Conservation (phyloP, 2,888 invertebrate species). For the Aporophyla lueneburgensis region DNA sequence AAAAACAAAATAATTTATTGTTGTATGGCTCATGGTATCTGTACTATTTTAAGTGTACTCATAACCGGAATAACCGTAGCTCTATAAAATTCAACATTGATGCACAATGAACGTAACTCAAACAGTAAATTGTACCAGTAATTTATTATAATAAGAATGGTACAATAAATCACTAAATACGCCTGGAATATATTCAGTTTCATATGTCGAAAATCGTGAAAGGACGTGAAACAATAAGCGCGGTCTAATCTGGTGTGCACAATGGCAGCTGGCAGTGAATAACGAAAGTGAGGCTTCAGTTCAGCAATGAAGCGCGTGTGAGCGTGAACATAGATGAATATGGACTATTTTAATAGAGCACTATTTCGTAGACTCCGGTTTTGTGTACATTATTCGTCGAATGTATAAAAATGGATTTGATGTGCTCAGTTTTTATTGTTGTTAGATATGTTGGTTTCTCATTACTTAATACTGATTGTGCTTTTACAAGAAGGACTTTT, state of each 20-base stretch:
- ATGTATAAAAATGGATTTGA: too few relatives aligned
- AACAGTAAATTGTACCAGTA: too few relatives aligned
- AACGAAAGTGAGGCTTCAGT: constrained; percentile 41
- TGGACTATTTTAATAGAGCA: not conserved
- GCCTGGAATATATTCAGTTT: constrained; percentile 53
- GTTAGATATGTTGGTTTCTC: too few relatives aligned
- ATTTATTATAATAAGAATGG: too few relatives aligned
- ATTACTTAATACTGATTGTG: too few relatives aligned
- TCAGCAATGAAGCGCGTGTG: not conserved
- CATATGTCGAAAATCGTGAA: constrained; percentile 57
- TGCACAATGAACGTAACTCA: not conserved
- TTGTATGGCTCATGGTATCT: not conserved
- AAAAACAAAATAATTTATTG: not conserved
- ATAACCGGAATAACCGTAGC: not conserved
- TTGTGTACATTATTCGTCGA: not conserved
- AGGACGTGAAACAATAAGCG: constrained; percentile 59
- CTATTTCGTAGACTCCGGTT: not conserved
- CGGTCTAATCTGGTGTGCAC: constrained; percentile 46
- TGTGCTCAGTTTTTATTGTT: too few relatives aligned
- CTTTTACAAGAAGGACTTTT: too few relatives aligned
- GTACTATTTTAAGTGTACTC: not conserved
- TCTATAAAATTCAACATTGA: not conserved
- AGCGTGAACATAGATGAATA: too few relatives aligned
- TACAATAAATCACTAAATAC: not conserved
- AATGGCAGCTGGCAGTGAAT: constrained; percentile 47